Evolutionary conservation across 2,113 vertebrate species (phyloP).

Genomic region (Neolamprologus modestus): DNA sequence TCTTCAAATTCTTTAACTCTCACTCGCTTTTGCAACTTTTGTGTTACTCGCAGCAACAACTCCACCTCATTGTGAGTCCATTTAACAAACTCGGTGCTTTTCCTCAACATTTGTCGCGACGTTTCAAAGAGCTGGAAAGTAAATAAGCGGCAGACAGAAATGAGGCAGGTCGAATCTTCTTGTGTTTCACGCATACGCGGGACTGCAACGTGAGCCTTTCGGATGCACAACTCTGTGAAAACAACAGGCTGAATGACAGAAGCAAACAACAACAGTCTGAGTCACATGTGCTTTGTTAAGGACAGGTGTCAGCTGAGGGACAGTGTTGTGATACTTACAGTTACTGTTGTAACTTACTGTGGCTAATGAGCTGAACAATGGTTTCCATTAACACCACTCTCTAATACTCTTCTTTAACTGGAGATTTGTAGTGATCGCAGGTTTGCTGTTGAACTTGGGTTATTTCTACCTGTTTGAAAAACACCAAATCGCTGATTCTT

Average conservation of each 20-base stretch:
- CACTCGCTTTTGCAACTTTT: neutral
- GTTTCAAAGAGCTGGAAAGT: rapidly evolving
- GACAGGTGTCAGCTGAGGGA: neutral
- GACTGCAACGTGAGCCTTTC: neutral
- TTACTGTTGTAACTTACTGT: neutral
- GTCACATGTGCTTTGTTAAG: neutral
- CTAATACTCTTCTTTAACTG: neutral
- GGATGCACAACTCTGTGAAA: neutral
- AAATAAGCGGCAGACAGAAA: neutral
- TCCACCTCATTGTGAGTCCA: neutral
- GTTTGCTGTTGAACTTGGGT: neutral
- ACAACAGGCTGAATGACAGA: neutral
- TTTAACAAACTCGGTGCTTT: rapidly evolving
- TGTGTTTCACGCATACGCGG: rapidly evolving
- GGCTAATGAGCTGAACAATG: neutral
- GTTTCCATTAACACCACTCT: neutral
- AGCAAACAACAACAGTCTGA: rapidly evolving
- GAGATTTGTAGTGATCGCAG: neutral
- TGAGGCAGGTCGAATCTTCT: neutral
- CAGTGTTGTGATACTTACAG: neutral
- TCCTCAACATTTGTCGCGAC: rapidly evolving
- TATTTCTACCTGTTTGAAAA: neutral
- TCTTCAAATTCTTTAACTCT: rapidly evolving
- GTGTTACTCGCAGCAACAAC: neutral
- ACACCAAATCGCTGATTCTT: neutral